A percentile compares a stretch with the other conserved stretches of the same genome.
Conservation (phyloP, 1,140 invertebrate species). For the Panulirus ornatus region DNA sequence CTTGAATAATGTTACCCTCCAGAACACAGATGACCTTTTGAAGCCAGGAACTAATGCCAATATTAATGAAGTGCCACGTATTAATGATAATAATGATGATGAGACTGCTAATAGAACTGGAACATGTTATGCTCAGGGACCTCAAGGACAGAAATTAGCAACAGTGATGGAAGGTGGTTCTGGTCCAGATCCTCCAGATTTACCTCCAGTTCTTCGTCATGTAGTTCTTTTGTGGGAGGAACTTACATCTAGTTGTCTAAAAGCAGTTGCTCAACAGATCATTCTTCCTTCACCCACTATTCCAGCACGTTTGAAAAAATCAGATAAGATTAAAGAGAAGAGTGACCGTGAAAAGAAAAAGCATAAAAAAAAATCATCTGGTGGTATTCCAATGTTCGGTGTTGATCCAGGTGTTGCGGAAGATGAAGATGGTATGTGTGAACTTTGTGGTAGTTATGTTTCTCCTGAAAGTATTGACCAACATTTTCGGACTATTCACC, state of each 20-base stretch:
- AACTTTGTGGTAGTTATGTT: slow-evolving; percentile 88
- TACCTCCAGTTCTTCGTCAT: slow-evolving; percentile 91
- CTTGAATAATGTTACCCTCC: slow-evolving; percentile 72
- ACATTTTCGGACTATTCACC: slow-evolving; percentile 93
- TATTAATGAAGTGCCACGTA: slow-evolving; percentile 69
- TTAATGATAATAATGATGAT: slow-evolving; percentile 62
- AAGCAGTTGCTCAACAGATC: slow-evolving; percentile 83
- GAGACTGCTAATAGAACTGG: slow-evolving; percentile 42
- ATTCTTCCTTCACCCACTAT: slow-evolving; percentile 77
- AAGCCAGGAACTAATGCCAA: slow-evolving; percentile 69
- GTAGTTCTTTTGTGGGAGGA: slow-evolving; percentile 91
- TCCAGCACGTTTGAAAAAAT: slow-evolving; percentile 79
- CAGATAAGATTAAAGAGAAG: slow-evolving; percentile 78
- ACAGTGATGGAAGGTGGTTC: slow-evolving; percentile 67
- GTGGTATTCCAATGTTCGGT: slow-evolving; percentile 56
- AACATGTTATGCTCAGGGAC: slow-evolving; percentile 49
- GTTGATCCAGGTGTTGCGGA: slow-evolving; percentile 55
- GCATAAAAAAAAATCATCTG: slow-evolving; percentile 76
- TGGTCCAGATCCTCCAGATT: slow-evolving; percentile 80
- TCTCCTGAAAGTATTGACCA: slow-evolving; percentile 85
- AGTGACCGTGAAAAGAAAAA: slow-evolving; percentile 77
- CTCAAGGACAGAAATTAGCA: slow-evolving; percentile 64
- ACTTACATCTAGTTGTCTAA: slow-evolving; percentile 85
- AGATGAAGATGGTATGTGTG: slow-evolving; percentile 86
- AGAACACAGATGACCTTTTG: slow-evolving; percentile 73